Percentiles rank a stretch among this genome's conserved stretches.
Conservation (phyloP, 2,113 vertebrate species). For the Limanda limanda region DNA sequence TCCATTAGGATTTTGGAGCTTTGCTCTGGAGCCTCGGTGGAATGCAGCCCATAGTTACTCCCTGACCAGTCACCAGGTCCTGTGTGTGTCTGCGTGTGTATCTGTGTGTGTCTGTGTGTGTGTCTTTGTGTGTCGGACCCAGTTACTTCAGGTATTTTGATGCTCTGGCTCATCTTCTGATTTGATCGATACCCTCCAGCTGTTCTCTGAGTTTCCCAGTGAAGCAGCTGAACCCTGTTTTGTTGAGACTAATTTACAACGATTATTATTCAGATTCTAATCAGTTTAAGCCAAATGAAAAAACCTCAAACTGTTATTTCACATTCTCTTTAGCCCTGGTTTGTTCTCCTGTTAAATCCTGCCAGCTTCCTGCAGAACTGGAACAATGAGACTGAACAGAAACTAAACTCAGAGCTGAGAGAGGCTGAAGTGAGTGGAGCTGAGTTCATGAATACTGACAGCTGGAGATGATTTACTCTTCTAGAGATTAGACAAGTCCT, state of each 20-base stretch:
- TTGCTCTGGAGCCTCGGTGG: constrained; percentile 43
- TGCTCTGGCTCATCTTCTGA: not conserved
- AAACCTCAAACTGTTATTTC: too few species aligned
- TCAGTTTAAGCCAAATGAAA: too few species aligned
- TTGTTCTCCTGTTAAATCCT: too few species aligned
- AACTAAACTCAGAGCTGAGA: too few species aligned
- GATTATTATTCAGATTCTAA: not conserved
- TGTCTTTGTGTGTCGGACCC: not conserved
- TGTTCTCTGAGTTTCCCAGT: not conserved
- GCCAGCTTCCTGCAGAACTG: too few species aligned
- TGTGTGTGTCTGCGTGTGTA: not conserved
- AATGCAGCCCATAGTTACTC: constrained; percentile 19
- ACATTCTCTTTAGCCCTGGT: too few species aligned
- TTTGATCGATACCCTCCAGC: constrained; percentile 30
- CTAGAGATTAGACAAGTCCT: not conserved
- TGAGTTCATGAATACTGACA: too few species aligned
- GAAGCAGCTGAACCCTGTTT: too few species aligned
- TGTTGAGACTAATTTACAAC: too few species aligned
- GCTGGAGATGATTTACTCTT: too few species aligned
- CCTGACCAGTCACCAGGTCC: constrained; percentile 1
- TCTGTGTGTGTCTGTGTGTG: not conserved
- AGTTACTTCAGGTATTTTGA: not conserved
- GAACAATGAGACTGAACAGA: too few species aligned
- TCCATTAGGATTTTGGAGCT: constrained; percentile 32
- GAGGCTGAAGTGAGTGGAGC: too few species aligned